phyloP scores from a whole-genome alignment of 2,797 vertebrate species.

The Danionella dracula region DNA sequence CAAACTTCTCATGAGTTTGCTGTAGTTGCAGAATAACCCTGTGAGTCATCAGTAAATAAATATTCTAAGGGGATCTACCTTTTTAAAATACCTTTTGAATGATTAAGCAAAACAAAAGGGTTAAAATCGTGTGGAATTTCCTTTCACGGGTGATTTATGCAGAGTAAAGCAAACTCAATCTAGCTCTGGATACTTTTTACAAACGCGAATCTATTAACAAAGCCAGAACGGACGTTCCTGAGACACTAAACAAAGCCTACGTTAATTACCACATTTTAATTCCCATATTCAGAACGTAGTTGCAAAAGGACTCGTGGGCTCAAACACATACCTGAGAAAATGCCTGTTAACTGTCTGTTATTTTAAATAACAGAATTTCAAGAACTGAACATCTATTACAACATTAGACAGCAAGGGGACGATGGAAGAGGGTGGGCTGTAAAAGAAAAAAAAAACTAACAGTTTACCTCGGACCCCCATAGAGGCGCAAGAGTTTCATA shows the following conservation, averaged over 20 bases:
- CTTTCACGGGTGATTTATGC: neutral
- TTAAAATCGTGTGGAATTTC: too few relatives aligned
- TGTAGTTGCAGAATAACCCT: conserved; percentile 72
- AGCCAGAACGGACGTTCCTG: conserved; percentile 33
- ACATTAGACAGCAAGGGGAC: neutral
- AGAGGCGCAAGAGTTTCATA: conserved; percentile 60
- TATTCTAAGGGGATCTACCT: too few relatives aligned
- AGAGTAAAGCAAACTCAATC: neutral
- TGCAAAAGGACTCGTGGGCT: conserved; percentile 29
- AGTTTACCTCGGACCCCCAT: conserved; percentile 51
- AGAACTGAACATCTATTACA: neutral
- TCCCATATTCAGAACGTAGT: conserved; percentile 20
- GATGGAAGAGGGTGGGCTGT: conserved; percentile 2
- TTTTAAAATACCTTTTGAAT: too few relatives aligned
- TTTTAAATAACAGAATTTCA: neutral
- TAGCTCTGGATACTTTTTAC: neutral
- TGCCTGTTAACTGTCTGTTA: neutral
- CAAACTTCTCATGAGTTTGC: conserved; percentile 55
- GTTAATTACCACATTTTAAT: conserved; percentile 9
- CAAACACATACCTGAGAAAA: conserved; percentile 46
- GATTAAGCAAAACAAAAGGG: too few relatives aligned
- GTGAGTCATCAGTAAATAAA: conserved; percentile 47
- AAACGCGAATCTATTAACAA: conserved; percentile 1
- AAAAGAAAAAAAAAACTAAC: conserved; percentile 48
- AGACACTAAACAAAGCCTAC: conserved; percentile 34